Base-by-base conservation (phyloP, 2,113 vertebrate genomes). In the Carassius auratus region DNA sequence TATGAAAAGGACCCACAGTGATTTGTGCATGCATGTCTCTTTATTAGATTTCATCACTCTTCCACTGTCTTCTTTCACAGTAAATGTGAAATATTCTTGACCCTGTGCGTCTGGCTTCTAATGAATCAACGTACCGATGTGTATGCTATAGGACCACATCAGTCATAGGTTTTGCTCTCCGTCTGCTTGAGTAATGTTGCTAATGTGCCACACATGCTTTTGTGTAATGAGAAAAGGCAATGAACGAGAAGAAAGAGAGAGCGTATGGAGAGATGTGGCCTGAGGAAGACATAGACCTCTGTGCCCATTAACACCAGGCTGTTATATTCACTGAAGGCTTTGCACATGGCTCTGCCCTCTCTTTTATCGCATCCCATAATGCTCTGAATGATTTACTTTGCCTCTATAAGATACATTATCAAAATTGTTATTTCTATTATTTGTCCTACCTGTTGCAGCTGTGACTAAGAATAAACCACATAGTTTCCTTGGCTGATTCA, bases 321-420 rank as follows among this genome's bases (percentile, higher is more conserved):
- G 36, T 85, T 76, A 85, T 75, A 85, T 85, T 82, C 71, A 30
- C 73, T 78, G 23, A 33, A 83, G n/a, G 52, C 52, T 68, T 79
- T 50, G 50, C 81, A 74, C 55, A 74, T 68, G 57, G 9, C 15
- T 21, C 33, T 76, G 17, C 75, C 23, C 36, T 84, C 33, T 13
- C 50, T 84, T 78, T 6, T 38, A 42, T 42, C 75, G 19, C 17
- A 59, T 45, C 26, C 23, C 26, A 48, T 76, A 62, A 14, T 66
- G 7, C 59, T 38, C 74, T 42, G 74, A 57, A 64, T 78, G 17
- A 38, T 64, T 38, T 55, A 57, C 68, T 33, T 57, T 77, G 3
- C 45, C 17, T 38, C 23, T 66, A 30, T 59, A 59, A 55, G 26
- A 57, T 76, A 23, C 3, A 45, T 84, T 45, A 48, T 30, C 55